Percentiles rank a stretch among this genome's conserved stretches.
phyloP scores from a whole-genome alignment of 2,113 vertebrate genomes.

The Empidonax traillii region DNA sequence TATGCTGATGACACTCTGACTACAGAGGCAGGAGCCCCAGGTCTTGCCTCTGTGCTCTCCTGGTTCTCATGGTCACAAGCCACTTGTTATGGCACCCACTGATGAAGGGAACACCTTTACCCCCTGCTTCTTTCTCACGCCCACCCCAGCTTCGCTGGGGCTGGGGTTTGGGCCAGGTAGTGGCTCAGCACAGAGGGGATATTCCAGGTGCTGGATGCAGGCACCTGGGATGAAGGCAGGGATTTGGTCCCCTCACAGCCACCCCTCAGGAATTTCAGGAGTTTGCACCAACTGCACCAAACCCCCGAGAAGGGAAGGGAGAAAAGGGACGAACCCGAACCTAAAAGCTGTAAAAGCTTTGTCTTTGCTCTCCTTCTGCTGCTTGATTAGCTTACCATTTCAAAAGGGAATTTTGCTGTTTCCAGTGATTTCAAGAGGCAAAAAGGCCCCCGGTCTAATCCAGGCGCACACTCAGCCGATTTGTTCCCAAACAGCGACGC shows the following conservation, averaged over 20 bases:
- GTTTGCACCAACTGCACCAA: background rate
- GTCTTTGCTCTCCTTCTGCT: background rate
- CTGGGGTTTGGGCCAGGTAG: background rate
- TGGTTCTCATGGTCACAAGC: fast-evolving
- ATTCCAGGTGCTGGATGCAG: background rate
- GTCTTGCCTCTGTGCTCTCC: fast-evolving
- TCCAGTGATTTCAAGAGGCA: background rate
- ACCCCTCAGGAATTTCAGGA: background rate
- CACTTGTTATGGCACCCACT: fast-evolving
- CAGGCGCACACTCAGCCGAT: background rate
- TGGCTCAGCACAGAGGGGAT: background rate
- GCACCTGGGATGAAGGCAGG: fast-evolving
- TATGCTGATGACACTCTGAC: background rate
- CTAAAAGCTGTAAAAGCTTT: background rate
- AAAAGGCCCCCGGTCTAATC: background rate
- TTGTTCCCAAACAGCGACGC: background rate
- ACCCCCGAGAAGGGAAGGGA: background rate
- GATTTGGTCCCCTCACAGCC: background rate
- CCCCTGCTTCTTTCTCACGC: fast-evolving
- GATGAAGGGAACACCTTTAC: too few relatives aligned
- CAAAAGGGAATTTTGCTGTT: background rate
- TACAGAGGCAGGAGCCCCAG: background rate
- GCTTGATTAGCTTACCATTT: background rate
- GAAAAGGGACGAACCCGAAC: background rate
- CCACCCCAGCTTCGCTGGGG: background rate